These are phyloP conservation scores for Gulo gulo DNA, from an alignment of 2,113 vertebrate species.

Conservation along the genomic window DNA sequence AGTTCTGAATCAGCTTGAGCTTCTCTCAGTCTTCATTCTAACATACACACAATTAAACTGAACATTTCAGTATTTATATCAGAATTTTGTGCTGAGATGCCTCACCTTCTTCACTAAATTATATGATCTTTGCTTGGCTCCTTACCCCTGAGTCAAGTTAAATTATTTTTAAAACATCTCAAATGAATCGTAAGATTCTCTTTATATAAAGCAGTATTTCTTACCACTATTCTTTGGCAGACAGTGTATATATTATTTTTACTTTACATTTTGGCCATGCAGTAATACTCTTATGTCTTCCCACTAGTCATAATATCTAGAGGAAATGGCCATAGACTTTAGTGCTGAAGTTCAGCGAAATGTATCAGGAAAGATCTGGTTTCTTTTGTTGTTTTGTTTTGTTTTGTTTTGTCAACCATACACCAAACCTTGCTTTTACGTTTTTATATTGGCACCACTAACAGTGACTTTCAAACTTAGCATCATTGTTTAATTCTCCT, in stretches of 20 bases:
- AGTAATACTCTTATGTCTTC: not conserved
- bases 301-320: not conserved
- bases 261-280: not conserved
- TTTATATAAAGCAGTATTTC: not conserved
- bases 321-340: not conserved
- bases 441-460: not conserved
- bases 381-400: not conserved
- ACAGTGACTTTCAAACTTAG: not conserved
- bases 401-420: not conserved
- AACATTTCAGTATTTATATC: not conserved
- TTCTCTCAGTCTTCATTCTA: not conserved
- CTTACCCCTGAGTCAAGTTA: not conserved
- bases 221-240: conserved; percentile 2
- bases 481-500: not conserved
- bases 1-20: not conserved
- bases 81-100: conserved; percentile 24
- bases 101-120: not conserved
- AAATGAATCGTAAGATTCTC: conserved; percentile 5
- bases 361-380: not conserved
- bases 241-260: not conserved
- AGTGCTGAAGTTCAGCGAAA: conserved; percentile 30
- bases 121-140: not conserved
- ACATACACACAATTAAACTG: not conserved
- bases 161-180: conserved; percentile 16
- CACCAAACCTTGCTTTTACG: not conserved